Evolutionary conservation across 92 coral and sea anemone genomes (phyloP), one percentile per base, ranked within the genome.

Genomic region (Bergia puertoricense): DNA sequence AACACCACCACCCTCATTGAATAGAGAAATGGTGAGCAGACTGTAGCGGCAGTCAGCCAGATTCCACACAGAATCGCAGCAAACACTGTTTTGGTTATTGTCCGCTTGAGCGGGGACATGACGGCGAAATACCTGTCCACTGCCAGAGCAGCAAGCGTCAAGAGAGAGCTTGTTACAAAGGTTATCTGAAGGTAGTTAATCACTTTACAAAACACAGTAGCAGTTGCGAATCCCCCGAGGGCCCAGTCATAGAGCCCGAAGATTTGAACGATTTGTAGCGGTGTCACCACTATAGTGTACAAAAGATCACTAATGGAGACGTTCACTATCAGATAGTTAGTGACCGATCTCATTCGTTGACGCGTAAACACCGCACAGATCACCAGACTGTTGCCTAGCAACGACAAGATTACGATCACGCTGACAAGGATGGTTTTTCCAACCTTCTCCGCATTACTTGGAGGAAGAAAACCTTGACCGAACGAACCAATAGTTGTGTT

Each of bases 71-170:
- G 68, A 56, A 94, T 87, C 9, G 88, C 67, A 86, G 88, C 81
- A 81, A 92, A 94, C 43, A 92, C 96, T 15, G 92, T 88, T 48
- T 95, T 93, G 44, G 93, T 95, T 41, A 96, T 89, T 76, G 91
- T 88, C 69, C 89, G 90, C 88, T 91, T 91, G 41, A 95, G 92
- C 0, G 99, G 99, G 77, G 93, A 89, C 79, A 92, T 65, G 62
- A 96, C 96, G 36, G 99, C 99, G 77, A 93, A 95, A 90, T 91
- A 96, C 41, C 99, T 91, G 85, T 96, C 99, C 8, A 94, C 81
- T 10, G 99, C 99, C 16, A 93, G 92, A 11, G 96, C 93, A 14
- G 96, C 96, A 78, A 96, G 85, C 4, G 99, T 96, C 13, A 96
- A 92, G 14, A 95, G 95, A 0, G 99, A 96, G 3, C 96, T 93